phyloP scores from a whole-genome alignment of 1,140 invertebrate species.

The Meloidogyne floridensis region DNA sequence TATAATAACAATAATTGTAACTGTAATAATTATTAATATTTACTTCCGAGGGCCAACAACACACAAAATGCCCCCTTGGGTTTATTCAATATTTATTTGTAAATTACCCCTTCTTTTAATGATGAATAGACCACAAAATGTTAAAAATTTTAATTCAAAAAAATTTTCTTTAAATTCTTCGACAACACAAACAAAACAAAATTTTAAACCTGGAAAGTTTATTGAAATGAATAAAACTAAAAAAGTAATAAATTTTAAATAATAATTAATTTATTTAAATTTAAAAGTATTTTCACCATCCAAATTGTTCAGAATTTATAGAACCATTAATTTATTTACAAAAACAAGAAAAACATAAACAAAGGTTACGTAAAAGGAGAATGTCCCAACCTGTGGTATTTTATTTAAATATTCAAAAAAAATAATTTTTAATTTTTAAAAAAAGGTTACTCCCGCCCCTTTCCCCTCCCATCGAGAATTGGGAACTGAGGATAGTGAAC shows the following conservation, averaged over 20 bases:
- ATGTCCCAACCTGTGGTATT: slow-evolving; percentile 16
- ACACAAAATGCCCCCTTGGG: slow-evolving; percentile 89
- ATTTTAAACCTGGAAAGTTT: neutral
- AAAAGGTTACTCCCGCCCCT: slow-evolving; percentile 3
- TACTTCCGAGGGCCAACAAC: slow-evolving; percentile 91
- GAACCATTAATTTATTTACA: neutral
- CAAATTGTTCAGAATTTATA: slow-evolving; percentile 22
- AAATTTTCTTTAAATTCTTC: neutral
- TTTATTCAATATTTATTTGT: slow-evolving; percentile 78
- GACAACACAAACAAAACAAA: neutral
- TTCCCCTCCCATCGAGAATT: slow-evolving; percentile 25
- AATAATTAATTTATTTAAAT: neutral
- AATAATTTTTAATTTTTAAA: neutral
- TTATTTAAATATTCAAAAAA: neutral
- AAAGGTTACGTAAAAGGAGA: neutral
- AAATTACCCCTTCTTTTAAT: neutral
- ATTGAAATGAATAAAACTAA: slow-evolving; percentile 10
- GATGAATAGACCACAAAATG: slow-evolving; percentile 7
- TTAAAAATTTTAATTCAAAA: neutral
- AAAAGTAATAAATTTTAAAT: neutral
- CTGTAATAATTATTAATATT: slow-evolving; percentile 98
- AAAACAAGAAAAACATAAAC: neutral
- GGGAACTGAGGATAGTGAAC: slow-evolving; percentile 9
- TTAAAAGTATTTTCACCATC: slow-evolving; percentile 26
- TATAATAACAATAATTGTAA: slow-evolving; percentile 95